Evolutionary conservation across 1,140 invertebrate species (phyloP), one percentile per base, ranked within the genome.

Genomic region (Drosophila sechellia): DNA sequence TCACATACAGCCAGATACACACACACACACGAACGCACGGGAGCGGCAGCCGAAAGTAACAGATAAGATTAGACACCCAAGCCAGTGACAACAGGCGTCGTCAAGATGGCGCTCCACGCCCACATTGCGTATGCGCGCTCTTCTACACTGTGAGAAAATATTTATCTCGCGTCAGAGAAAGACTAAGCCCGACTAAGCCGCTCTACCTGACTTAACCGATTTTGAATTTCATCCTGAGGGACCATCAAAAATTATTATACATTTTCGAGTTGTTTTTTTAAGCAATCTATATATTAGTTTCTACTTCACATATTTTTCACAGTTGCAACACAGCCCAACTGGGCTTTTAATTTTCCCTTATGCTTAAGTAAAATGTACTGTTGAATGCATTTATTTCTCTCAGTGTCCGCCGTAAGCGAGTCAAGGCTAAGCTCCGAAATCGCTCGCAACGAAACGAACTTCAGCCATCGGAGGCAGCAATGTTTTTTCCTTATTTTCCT

Each of bases 401-500:
- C 65, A 49, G 79, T 89, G 79, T 54, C 68, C 48, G 59, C 83
- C 79, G 49, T 89, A 87, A 87, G 84, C 79, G 76, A 87, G 83
- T 87, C 84, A 87, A 87, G 83, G 83, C 70, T 87, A 89, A 89
- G 79, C 76, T 81, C 83, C 84, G 79, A 87, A 89, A 87, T 89
- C 81, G 71, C 76, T 89, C 71, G 73, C 77, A 77, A 76, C 61
- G 73, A 76, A 65, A 75, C 73, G 73, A 76, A 77, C 61, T 73
- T 68, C 73, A 66, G 72, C 55, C 72, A 68, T 69, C 48, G 59
- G 59, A 54, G 73, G 53, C 72, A 68, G 43, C 48, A 70, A 71
- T 56, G 52, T 40, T 70, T 73, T 72, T 75, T 65, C 34, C 71
- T 66, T 45, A 42, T 57, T 57, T 76, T 66, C 46, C 12, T 46